Conservation (phyloP, 2,797 vertebrate genomes). For the Anguilla pacifica region DNA sequence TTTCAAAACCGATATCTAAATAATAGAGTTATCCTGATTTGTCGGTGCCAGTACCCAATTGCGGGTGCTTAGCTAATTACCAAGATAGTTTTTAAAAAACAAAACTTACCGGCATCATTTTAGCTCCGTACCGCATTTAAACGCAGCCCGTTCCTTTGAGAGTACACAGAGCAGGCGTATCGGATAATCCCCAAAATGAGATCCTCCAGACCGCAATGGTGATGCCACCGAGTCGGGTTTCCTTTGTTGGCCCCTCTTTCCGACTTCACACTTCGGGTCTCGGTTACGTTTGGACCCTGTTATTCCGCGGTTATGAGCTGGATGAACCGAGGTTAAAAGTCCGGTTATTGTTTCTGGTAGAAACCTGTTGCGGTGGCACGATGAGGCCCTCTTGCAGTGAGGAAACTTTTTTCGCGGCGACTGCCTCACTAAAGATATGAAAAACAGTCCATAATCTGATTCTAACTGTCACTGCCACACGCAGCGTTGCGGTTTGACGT, state of each 20-base stretch:
- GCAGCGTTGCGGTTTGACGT: background rate
- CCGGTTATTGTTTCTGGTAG: conserved; percentile 6
- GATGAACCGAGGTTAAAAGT: background rate
- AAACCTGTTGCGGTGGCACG: conserved; percentile 29
- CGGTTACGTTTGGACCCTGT: background rate
- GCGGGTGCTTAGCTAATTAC: background rate
- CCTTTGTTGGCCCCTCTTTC: conserved; percentile 44
- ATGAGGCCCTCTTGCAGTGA: conserved; percentile 14
- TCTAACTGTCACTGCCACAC: background rate
- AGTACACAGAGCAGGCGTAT: background rate
- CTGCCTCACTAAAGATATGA: background rate
- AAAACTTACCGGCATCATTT: conserved; percentile 77
- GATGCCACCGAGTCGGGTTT: conserved; percentile 57
- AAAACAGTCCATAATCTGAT: background rate
- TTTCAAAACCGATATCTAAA: background rate
- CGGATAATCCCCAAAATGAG: conserved; percentile 47
- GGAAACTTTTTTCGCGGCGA: conserved; percentile 19
- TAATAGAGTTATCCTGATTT: background rate
- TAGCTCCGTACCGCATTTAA: conserved; percentile 73
- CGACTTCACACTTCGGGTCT: conserved; percentile 24
- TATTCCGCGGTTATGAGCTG: background rate
- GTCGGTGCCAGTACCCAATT: background rate
- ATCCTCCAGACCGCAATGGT: conserved; percentile 57
- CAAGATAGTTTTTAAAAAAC: background rate
- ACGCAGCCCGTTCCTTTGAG: conserved; percentile 28